Evolutionary conservation across 1,140 invertebrate genomes (phyloP).

Genomic region (Drosophila watanabei): DNA sequence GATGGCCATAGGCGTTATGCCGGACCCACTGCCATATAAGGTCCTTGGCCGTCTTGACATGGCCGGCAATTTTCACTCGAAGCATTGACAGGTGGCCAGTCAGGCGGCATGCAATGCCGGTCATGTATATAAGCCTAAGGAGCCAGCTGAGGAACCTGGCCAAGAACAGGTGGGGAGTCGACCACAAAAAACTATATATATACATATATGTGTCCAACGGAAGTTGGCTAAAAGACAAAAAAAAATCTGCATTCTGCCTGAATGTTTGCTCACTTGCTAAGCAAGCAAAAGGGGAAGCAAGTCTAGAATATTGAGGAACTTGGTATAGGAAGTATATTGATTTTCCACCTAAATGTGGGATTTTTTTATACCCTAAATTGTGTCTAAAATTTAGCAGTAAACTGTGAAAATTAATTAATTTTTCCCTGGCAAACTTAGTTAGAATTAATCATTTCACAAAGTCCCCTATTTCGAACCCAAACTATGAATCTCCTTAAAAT

Average conservation of each 20-base stretch:
- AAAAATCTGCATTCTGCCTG: slow-evolving; percentile 39
- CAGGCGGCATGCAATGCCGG: slow-evolving; percentile 23
- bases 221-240: slow-evolving; percentile 43
- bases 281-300: slow-evolving; percentile 10
- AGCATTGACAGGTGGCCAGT: slow-evolving; percentile 69
- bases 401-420: not conserved
- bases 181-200: slow-evolving; percentile 72
- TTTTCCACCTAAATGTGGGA: not conserved
- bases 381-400: not conserved
- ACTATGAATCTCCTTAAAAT: not conserved
- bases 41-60: slow-evolving; percentile 54
- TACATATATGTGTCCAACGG: slow-evolving; percentile 49
- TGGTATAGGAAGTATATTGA: not conserved
- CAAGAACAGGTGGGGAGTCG: slow-evolving; percentile 26
- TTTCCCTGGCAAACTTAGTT: not conserved
- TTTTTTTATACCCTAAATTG: slow-evolving; percentile 4
- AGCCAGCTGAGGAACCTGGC: slow-evolving; percentile 10
- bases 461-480: not conserved
- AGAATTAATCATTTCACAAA: not conserved
- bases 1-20: slow-evolving; percentile 72
- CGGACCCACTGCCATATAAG: slow-evolving; percentile 67
- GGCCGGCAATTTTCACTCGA: slow-evolving; percentile 76
- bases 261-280: slow-evolving; percentile 67
- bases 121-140: slow-evolving; percentile 23
- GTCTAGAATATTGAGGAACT: slow-evolving; percentile 35